Evolutionary conservation across 2,888 invertebrate species (phyloP).

Genomic region (Perizoma affinitatum): DNA sequence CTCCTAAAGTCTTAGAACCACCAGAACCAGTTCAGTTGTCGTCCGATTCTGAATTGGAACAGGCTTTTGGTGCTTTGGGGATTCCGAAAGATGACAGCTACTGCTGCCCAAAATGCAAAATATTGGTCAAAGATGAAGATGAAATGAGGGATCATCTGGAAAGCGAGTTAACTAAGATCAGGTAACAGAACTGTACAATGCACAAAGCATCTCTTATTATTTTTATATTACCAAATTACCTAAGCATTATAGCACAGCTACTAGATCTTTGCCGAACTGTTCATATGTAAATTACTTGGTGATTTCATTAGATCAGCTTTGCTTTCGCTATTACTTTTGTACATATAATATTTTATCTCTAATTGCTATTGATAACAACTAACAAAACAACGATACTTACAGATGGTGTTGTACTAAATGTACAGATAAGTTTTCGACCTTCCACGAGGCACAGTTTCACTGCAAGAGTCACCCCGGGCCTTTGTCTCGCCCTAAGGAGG

Average conservation of each 20-base stretch:
- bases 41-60: conserved; percentile 48
- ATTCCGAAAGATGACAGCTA: conserved; percentile 48
- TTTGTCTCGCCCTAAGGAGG: conserved; percentile 57
- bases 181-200: conserved; percentile 49
- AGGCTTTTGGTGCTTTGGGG: conserved; percentile 66
- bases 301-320: conserved; percentile 15
- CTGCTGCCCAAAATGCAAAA: conserved; percentile 67
- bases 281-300: neutral
- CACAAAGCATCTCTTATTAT: neutral
- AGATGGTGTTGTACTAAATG: conserved; percentile 75
- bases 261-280: neutral
- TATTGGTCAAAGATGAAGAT: conserved; percentile 49
- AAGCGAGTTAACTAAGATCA: conserved; percentile 67
- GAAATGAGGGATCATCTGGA: conserved; percentile 68
- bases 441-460: conserved; percentile 74
- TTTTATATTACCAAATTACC: too few relatives aligned
- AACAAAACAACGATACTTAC: conserved; percentile 37
- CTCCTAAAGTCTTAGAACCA: conserved; percentile 21
- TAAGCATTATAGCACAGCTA: neutral
- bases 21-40: conserved; percentile 14
- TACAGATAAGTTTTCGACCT: conserved; percentile 57
- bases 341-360: neutral
- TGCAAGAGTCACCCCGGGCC: conserved; percentile 58
- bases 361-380: conserved; percentile 7
- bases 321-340: conserved; percentile 9